Percentiles rank a stretch among this genome's conserved stretches.
phyloP scores from a whole-genome alignment of 2,888 invertebrate genomes.

The Apamea epomidion region DNA sequence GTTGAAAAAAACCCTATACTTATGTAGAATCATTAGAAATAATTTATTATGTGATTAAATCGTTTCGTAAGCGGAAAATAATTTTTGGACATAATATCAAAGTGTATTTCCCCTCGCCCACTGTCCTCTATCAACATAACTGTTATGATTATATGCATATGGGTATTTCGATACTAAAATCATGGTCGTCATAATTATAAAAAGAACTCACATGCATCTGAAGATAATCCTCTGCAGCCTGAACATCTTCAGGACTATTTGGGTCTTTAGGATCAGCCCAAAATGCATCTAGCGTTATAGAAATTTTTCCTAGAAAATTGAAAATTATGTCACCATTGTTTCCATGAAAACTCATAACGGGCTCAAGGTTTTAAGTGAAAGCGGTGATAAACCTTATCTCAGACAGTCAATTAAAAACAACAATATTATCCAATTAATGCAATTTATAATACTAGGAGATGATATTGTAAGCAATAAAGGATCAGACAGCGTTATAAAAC shows the following conservation, averaged over 20 bases:
- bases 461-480: conserved; percentile 27
- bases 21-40: not conserved
- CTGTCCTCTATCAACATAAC: too few species aligned
- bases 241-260: conserved; percentile 83
- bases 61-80: not conserved
- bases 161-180: not conserved
- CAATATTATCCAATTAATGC: conserved; percentile 34
- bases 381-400: conserved; percentile 16
- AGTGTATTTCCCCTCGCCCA: too few species aligned
- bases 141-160: not conserved
- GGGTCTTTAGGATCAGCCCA: conserved; percentile 90
- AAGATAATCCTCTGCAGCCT: conserved; percentile 89
- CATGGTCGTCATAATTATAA: not conserved
- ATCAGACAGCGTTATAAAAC: conserved; percentile 25
- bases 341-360: not conserved
- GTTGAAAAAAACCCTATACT: not conserved
- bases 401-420: conserved; percentile 47
- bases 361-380: conserved; percentile 26
- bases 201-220: conserved; percentile 88
- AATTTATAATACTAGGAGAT: conserved; percentile 40
- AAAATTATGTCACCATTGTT: not conserved
- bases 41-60: not conserved
- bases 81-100: not conserved
- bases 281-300: conserved; percentile 89
- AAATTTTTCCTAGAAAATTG: conserved; percentile 87